phyloP scores from a whole-genome alignment of 1,140 invertebrate species.

The Dinoponera quadriceps region DNA sequence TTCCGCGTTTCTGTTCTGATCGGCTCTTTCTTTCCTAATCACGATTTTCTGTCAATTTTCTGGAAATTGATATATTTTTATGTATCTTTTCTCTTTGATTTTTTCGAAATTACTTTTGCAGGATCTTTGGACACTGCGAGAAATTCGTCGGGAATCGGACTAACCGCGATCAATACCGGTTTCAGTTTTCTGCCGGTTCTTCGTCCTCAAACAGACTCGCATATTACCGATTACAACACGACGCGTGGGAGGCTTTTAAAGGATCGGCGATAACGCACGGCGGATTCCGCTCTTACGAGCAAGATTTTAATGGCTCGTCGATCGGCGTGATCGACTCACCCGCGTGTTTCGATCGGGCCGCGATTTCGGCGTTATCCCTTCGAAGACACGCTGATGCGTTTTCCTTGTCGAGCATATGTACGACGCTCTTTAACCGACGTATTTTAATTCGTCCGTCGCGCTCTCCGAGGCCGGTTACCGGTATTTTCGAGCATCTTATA shows the following conservation, averaged over 20 bases:
- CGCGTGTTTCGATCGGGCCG: not conserved
- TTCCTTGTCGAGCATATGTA: not conserved
- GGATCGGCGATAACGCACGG: slow-evolving; percentile 51
- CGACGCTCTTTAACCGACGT: slow-evolving; percentile 11
- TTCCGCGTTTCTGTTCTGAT: too few relatives aligned
- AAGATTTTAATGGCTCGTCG: slow-evolving; percentile 51
- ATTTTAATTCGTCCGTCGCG: not conserved
- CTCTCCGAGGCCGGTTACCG: too few relatives aligned
- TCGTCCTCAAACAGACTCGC: not conserved
- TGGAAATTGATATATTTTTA: too few relatives aligned
- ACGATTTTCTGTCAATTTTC: not conserved
- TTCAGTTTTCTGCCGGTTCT: too few relatives aligned
- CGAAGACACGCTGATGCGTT: slow-evolving; percentile 7
- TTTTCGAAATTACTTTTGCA: not conserved
- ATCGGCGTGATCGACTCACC: not conserved
- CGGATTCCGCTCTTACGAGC: slow-evolving; percentile 27
- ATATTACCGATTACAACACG: too few relatives aligned
- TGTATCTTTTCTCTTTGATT: not conserved
- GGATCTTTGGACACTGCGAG: too few relatives aligned
- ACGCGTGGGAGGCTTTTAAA: slow-evolving; percentile 73
- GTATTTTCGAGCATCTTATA: not conserved
- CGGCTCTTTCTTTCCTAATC: too few relatives aligned
- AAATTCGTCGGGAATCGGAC: too few relatives aligned
- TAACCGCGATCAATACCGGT: too few relatives aligned
- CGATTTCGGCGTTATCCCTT: slow-evolving; percentile 13